Evolutionary conservation across 2,113 vertebrate species (phyloP).

Genomic region (Eptesicus fuscus): DNA sequence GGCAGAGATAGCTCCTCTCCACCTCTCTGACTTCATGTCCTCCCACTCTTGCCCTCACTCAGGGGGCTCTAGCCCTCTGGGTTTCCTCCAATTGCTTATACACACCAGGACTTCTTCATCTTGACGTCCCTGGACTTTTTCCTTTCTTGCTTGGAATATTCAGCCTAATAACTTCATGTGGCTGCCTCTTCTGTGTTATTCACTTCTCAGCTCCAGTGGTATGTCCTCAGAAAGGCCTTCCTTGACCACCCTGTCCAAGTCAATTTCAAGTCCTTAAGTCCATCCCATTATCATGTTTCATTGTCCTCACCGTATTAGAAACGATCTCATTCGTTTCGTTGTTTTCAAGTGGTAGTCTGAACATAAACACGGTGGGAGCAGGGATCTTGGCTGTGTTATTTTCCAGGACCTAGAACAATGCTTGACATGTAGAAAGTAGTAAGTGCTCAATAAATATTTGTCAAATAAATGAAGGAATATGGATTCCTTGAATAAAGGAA

Average conservation of each 20-base stretch:
- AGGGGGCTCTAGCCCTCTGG: background rate
- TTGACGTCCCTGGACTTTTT: background rate
- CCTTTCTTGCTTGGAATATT: background rate
- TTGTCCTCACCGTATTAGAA: background rate
- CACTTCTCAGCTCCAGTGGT: background rate
- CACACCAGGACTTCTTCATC: background rate
- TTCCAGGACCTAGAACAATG: background rate
- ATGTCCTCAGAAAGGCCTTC: background rate
- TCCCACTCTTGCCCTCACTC: background rate
- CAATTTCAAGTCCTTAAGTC: background rate
- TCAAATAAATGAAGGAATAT: background rate
- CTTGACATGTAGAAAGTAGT: background rate
- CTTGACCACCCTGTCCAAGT: background rate
- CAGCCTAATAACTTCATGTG: background rate
- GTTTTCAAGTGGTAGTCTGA: background rate
- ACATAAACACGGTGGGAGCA: background rate
- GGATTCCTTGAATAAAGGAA: background rate
- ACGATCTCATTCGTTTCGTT: background rate
- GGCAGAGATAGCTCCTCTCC: background rate
- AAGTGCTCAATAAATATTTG: background rate
- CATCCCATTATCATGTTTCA: background rate
- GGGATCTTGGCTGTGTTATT: background rate
- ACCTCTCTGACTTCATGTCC: background rate
- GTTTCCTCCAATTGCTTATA: background rate
- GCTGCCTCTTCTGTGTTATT: background rate